Evolutionary conservation across 2,113 vertebrate genomes (phyloP).

Genomic region (Chloebia gouldiae): DNA sequence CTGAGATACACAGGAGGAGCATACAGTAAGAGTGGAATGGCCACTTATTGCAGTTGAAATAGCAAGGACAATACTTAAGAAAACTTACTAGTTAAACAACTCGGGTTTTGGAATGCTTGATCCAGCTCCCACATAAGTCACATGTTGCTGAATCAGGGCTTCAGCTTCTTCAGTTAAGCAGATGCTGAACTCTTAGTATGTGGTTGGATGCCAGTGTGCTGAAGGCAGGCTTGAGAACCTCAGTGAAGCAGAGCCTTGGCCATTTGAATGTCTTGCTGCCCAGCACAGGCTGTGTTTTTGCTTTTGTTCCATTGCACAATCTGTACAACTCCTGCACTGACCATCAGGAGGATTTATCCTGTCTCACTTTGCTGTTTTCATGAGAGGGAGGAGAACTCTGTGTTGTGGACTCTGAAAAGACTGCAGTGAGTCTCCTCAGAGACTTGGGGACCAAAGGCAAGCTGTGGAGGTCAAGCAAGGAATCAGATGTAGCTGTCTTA

Average conservation of each 20-base stretch:
- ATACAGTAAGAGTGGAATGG: neutral
- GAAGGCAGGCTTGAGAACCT: neutral
- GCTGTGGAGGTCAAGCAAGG: neutral
- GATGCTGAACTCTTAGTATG: neutral
- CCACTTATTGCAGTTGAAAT: neutral
- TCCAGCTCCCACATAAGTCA: conserved; percentile 39
- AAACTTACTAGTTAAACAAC: conserved; percentile 4
- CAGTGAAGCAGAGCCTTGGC: neutral
- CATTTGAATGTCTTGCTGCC: neutral
- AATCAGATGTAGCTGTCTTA: conserved; percentile 9
- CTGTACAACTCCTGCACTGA: neutral
- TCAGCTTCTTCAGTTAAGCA: conserved; percentile 1
- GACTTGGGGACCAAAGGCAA: neutral
- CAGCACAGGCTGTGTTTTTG: neutral
- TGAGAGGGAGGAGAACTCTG: neutral
- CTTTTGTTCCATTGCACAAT: conserved; percentile 3
- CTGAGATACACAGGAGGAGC: neutral
- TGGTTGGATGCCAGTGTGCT: neutral
- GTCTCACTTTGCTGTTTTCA: neutral
- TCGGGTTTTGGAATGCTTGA: conserved; percentile 27
- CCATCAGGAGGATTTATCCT: conserved; percentile 11
- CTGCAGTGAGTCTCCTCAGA: neutral
- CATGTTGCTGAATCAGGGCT: conserved; percentile 40
- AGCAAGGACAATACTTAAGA: neutral
- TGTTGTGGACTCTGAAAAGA: neutral